Conservation (phyloP, 1,140 invertebrate species). For the Drosophila murphyi region DNA sequence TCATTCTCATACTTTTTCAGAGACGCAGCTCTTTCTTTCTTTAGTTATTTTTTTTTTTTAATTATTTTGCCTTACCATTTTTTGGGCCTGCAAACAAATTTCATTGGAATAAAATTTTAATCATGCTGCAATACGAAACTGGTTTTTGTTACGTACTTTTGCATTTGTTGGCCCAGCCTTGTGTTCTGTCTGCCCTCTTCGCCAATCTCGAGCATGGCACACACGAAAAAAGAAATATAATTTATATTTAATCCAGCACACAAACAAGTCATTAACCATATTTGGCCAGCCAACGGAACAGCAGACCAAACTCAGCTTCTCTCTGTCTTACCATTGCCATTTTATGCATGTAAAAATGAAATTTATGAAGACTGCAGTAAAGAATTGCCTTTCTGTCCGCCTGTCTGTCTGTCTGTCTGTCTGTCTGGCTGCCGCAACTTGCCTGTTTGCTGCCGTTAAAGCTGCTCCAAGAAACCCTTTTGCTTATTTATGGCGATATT, state of each 20-base stretch:
- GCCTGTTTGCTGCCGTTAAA: constrained; percentile 25
- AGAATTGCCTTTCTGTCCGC: constrained; percentile 51
- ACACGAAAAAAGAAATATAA: constrained; percentile 63
- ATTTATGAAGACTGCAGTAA: constrained; percentile 80
- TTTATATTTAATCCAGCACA: constrained; percentile 78
- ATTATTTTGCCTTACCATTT: constrained; percentile 19
- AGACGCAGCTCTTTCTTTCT: neutral
- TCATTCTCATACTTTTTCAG: neutral
- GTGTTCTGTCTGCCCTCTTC: neutral
- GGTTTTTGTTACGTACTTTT: constrained; percentile 32
- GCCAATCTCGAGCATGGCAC: constrained; percentile 20
- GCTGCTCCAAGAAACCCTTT: constrained; percentile 40
- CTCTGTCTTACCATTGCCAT: constrained; percentile 43
- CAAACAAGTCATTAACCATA: constrained; percentile 78
- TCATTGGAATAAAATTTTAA: constrained; percentile 62
- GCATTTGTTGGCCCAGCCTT: constrained; percentile 5
- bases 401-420: constrained; percentile 4
- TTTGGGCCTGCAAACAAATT: constrained; percentile 37
- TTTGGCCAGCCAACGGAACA: constrained; percentile 38
- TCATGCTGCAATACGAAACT: constrained; percentile 53
- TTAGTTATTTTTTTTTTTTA: neutral
- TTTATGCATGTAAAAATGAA: constrained; percentile 62
- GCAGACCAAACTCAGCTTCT: neutral
- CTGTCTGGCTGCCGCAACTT: neutral
- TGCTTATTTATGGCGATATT: constrained; percentile 66